A percentile compares a stretch with the other conserved stretches of the same genome.
Evolutionary conservation across 1,140 invertebrate species (phyloP).

Genomic region (Cardiocondyla obscurior): DNA sequence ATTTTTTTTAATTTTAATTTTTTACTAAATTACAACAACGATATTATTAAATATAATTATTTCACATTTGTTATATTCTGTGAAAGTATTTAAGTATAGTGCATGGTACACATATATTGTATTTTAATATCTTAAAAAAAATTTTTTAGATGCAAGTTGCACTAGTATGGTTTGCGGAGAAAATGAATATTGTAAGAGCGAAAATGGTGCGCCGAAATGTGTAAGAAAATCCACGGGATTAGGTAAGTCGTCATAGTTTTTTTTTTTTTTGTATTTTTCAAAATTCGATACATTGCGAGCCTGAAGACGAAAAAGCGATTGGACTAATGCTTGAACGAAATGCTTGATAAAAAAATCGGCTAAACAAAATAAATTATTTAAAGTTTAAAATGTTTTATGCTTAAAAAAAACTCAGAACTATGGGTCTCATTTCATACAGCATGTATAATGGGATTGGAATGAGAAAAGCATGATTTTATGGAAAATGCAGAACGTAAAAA

Average conservation of each 20-base stretch:
- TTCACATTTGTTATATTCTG: background rate
- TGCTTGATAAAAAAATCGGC: background rate
- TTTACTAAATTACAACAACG: background rate
- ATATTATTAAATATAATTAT: too few relatives aligned
- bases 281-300: conserved; percentile 30
- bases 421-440: background rate
- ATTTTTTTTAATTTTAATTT: background rate
- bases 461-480: background rate
- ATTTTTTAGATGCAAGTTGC: conserved; percentile 74
- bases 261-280: background rate
- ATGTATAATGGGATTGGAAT: background rate
- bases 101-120: background rate
- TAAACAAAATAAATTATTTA: background rate
- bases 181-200: conserved; percentile 79
- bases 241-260: conserved; percentile 72
- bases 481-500: background rate
- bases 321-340: background rate
- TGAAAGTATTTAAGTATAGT: background rate
- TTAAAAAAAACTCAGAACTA: background rate
- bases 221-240: conserved; percentile 73
- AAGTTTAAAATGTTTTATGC: background rate
- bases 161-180: conserved; percentile 74
- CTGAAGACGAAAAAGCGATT: conserved; percentile 15
- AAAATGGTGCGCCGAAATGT: conserved; percentile 78
- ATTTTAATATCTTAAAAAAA: background rate